These are phyloP conservation scores for Aethes cnicana DNA, from an alignment of 2,888 invertebrate genomes.

Conservation along the genomic window DNA sequence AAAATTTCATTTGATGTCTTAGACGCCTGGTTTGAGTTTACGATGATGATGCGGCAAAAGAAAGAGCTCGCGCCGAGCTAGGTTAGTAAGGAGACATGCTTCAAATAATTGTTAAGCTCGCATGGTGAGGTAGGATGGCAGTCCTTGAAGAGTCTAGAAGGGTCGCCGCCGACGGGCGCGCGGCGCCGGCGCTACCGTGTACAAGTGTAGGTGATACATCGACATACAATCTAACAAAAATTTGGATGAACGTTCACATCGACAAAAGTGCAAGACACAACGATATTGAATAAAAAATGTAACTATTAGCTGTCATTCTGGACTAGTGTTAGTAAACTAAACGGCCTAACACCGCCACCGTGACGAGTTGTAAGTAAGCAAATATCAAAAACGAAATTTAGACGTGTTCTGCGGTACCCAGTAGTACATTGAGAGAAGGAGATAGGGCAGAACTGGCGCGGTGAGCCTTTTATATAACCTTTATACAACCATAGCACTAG, in stretches of 20 bases:
- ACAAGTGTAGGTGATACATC: constrained; percentile 77
- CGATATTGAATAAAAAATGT: constrained; percentile 61
- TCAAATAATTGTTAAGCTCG: constrained; percentile 79
- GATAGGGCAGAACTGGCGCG: constrained; percentile 69
- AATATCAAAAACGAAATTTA: constrained; percentile 83
- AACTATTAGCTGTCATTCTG: constrained; percentile 77
- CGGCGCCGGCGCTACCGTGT: constrained; percentile 55
- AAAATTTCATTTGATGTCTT: constrained; percentile 81
- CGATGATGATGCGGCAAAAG: constrained; percentile 78
- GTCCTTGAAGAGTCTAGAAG: constrained; percentile 72
- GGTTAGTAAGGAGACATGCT: constrained; percentile 79
- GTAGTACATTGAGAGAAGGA: constrained; percentile 50
- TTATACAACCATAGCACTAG: constrained; percentile 15
- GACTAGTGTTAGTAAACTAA: constrained; percentile 72
- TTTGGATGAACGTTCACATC: constrained; percentile 73
- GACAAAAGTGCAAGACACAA: constrained; percentile 63
- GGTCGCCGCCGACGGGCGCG: constrained; percentile 59
- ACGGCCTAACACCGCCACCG: constrained; percentile 81
- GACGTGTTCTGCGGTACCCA: constrained; percentile 79
- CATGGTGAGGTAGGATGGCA: constrained; percentile 78
- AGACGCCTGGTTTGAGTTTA: constrained; percentile 68
- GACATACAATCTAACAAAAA: constrained; percentile 79
- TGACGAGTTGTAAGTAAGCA: constrained; percentile 75
- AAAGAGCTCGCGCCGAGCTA: constrained; percentile 77
- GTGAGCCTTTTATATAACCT: constrained; percentile 57